Conservation (phyloP, 2,888 invertebrate species). For the Blastobasis adustella region DNA sequence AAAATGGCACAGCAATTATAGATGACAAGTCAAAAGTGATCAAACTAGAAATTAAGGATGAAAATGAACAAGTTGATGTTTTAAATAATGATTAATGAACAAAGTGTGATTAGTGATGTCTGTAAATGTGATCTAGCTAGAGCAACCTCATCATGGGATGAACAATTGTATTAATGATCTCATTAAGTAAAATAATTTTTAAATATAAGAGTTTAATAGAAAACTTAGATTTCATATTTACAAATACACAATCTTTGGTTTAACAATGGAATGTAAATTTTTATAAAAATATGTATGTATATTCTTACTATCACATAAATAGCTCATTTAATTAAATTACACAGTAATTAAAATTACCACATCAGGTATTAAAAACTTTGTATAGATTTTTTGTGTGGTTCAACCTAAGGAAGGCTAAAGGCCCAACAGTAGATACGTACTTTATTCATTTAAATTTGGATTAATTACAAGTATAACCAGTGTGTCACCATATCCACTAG, state of each 20-base stretch:
- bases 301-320: too few species aligned
- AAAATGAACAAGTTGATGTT: constrained; percentile 10
- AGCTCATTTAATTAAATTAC: too few species aligned
- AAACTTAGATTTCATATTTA: constrained; percentile 3
- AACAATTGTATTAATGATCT: constrained; percentile 1
- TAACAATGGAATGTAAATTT: constrained; percentile 16
- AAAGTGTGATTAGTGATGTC: neutral
- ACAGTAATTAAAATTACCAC: too few species aligned
- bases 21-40: constrained; percentile 44
- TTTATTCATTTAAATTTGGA: too few species aligned
- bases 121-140: neutral
- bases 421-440: too few species aligned
- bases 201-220: constrained; percentile 2
- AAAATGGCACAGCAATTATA: constrained; percentile 7
- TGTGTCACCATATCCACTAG: too few species aligned
- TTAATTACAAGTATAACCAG: too few species aligned
- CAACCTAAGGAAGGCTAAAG: too few species aligned
- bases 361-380: too few species aligned
- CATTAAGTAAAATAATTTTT: constrained; percentile 2
- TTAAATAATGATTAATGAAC: neutral
- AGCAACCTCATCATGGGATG: neutral
- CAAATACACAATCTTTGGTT: constrained; percentile 20
- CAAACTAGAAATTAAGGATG: constrained; percentile 42
- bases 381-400: too few species aligned
- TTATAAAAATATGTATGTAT: neutral